Evolutionary conservation across 1,140 invertebrate species (phyloP).

Genomic region (Drosophila truncata): DNA sequence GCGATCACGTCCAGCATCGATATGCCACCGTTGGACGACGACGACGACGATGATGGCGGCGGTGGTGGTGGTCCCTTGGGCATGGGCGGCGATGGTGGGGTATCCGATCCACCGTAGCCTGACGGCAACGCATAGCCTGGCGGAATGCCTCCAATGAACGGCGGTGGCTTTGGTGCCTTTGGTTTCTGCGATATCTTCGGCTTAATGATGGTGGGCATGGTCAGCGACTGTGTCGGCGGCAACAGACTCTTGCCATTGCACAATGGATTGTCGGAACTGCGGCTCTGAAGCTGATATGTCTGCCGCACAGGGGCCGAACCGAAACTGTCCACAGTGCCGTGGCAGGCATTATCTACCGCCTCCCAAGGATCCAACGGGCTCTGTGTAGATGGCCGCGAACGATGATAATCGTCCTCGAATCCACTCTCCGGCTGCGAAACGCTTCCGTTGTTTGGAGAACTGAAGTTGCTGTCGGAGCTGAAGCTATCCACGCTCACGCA

Average conservation of each 20-base stretch:
- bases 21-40: slow-evolving; percentile 63
- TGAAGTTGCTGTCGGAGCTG: slow-evolving; percentile 88
- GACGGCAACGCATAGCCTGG: slow-evolving; percentile 41
- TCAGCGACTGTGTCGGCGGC: slow-evolving; percentile 81
- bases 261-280: slow-evolving; percentile 80
- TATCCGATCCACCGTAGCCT: slow-evolving; percentile 41
- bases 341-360: slow-evolving; percentile 85
- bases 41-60: slow-evolving; percentile 87
- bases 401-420: slow-evolving; percentile 91
- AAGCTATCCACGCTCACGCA: slow-evolving; percentile 91
- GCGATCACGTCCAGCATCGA: slow-evolving; percentile 81
- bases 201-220: slow-evolving; percentile 90
- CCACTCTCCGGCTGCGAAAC: slow-evolving; percentile 91
- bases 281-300: slow-evolving; percentile 63
- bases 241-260: slow-evolving; percentile 85
- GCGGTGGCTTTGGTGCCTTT: slow-evolving; percentile 78
- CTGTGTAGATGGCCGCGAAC: slow-evolving; percentile 85
- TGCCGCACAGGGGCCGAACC: slow-evolving; percentile 77
- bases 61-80: slow-evolving; percentile 91
- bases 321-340: slow-evolving; percentile 53
- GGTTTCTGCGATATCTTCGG: slow-evolving; percentile 81
- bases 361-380: slow-evolving; percentile 86
- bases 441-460: slow-evolving; percentile 87
- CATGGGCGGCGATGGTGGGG: slow-evolving; percentile 90
- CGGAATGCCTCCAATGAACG: slow-evolving; percentile 62